These are phyloP conservation scores for Callipepla californica DNA, from an alignment of 2,113 vertebrate genomes.

Conservation along the genomic window DNA sequence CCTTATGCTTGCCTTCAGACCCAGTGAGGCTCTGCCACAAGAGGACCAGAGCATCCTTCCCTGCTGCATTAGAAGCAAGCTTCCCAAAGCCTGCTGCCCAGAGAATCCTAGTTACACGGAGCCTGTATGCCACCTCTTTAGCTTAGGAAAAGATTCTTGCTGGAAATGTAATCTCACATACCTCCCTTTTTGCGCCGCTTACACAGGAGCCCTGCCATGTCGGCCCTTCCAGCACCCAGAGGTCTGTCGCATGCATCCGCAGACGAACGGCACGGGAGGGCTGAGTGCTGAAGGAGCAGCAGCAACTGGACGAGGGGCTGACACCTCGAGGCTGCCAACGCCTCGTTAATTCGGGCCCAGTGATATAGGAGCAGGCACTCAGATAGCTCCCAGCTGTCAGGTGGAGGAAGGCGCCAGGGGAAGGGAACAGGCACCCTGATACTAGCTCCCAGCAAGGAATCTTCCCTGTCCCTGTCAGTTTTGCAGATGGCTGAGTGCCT, in stretches of 20 bases:
- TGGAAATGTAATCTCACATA: neutral
- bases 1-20: neutral
- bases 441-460: neutral
- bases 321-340: constrained; percentile 70
- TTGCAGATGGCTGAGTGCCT: neutral
- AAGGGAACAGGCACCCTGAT: neutral
- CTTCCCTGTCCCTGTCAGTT: neutral
- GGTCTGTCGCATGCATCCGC: neutral
- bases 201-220: constrained; percentile 88
- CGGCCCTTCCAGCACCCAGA: neutral
- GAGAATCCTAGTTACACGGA: neutral
- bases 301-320: constrained; percentile 59
- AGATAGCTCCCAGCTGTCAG: constrained; percentile 36
- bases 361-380: constrained; percentile 49
- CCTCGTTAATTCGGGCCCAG: constrained; percentile 81
- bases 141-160: neutral
- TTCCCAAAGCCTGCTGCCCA: neutral
- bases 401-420: neutral
- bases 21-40: neutral
- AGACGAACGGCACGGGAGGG: neutral
- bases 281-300: neutral
- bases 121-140: accelerated
- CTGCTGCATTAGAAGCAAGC: neutral
- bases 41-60: neutral
- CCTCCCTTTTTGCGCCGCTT: constrained; percentile 88